Percentiles rank a stretch among this genome's conserved stretches.
Evolutionary conservation across 2,113 vertebrate genomes (phyloP).

Genomic region (Acrocephalus kingi): DNA sequence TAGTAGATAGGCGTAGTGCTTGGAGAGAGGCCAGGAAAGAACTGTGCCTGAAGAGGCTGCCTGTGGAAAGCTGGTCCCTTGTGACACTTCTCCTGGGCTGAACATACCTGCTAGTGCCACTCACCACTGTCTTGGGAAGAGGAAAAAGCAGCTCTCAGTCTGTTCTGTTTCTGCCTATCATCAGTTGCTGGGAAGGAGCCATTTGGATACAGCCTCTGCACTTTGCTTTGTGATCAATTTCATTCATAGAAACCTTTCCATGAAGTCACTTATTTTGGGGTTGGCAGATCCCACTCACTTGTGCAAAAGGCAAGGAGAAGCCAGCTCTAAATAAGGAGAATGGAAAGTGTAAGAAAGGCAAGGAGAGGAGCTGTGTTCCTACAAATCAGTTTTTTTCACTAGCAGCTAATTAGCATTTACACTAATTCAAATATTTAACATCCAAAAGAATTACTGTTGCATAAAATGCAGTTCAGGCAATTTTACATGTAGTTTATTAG

Average conservation of each 20-base stretch:
- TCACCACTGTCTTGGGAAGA: not conserved
- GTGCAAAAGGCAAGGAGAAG: not conserved
- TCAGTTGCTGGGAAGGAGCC: not conserved
- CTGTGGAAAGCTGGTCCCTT: not conserved
- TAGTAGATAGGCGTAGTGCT: not conserved
- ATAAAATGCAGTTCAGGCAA: not conserved
- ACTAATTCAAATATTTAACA: constrained; percentile 4
- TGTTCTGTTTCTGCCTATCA: not conserved
- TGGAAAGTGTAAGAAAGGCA: not conserved
- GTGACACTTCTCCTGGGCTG: not conserved
- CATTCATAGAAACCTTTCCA: not conserved
- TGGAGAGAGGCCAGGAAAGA: not conserved
- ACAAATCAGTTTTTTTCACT: not conserved
- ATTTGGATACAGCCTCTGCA: not conserved
- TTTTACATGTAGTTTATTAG: not conserved
- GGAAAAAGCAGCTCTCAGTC: not conserved
- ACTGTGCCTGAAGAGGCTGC: not conserved
- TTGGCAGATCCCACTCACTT: not conserved
- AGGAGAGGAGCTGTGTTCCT: not conserved
- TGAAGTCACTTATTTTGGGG: not conserved
- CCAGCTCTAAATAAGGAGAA: not conserved
- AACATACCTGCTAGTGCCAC: not conserved
- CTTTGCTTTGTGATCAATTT: not conserved
- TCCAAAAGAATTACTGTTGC: not conserved
- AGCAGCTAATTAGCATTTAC: not conserved